Percentiles rank a stretch among this genome's conserved stretches.
These are phyloP conservation scores for Drosophila ezoana DNA, from an alignment of 2,888 invertebrate genomes.

Conservation along the genomic window DNA sequence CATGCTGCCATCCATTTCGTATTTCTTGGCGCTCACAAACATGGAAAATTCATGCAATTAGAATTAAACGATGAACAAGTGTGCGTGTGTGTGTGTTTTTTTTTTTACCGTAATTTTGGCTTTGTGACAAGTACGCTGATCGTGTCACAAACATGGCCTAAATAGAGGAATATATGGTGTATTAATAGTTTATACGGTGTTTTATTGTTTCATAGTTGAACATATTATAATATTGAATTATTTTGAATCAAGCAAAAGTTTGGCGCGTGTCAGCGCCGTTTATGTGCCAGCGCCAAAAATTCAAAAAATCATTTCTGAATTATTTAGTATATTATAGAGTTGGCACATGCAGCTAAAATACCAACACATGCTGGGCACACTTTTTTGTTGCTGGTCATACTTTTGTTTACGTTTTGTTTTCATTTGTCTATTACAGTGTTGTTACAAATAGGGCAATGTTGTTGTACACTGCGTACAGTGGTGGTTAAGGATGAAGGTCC, in stretches of 20 bases:
- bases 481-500: conserved; percentile 26
- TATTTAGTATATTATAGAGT: background rate
- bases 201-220: too few species aligned
- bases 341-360: background rate
- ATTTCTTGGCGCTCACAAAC: conserved; percentile 47
- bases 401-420: conserved; percentile 46
- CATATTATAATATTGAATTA: too few species aligned
- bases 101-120: conserved; percentile 13
- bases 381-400: conserved; percentile 29
- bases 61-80: background rate
- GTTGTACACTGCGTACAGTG: conserved; percentile 24
- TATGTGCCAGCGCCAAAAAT: background rate
- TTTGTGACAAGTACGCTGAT: background rate
- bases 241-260: too few species aligned
- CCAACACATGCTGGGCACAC: background rate
- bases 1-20: conserved; percentile 28
- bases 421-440: conserved; percentile 19
- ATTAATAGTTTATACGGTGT: too few species aligned
- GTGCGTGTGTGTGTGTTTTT: too few species aligned
- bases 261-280: too few species aligned
- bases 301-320: background rate
- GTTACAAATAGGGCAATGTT: conserved; percentile 24
- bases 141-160: too few species aligned
- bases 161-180: too few species aligned
- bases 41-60: conserved; percentile 14